phyloP scores from a whole-genome alignment of 2,113 vertebrate species.

The Anarhynchus alexandrinus region DNA sequence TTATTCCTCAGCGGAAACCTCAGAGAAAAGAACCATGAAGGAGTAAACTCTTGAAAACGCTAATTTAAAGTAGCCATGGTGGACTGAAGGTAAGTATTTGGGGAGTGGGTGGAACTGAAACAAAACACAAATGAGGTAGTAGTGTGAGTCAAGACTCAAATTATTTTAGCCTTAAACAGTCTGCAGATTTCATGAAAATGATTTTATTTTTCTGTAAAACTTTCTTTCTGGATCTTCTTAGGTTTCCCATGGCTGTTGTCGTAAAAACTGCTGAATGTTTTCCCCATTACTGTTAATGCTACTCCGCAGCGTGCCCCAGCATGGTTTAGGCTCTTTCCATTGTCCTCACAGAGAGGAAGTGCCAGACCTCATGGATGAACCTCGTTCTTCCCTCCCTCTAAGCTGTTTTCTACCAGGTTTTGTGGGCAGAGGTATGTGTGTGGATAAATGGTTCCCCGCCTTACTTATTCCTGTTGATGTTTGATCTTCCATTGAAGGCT shows the following conservation, averaged over 20 bases:
- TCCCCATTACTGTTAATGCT: neutral
- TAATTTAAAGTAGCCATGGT: neutral
- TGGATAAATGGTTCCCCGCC: neutral
- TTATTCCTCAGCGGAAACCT: neutral
- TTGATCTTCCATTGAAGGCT: neutral
- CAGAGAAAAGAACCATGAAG: neutral
- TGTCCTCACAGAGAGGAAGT: rapidly evolving
- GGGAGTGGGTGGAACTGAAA: neutral
- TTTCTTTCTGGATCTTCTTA: neutral
- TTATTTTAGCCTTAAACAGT: neutral
- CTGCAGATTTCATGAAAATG: neutral
- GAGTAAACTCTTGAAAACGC: neutral
- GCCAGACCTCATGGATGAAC: neutral
- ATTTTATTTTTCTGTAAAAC: neutral
- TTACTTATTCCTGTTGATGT: neutral
- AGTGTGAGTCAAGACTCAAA: neutral
- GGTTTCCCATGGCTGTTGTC: neutral
- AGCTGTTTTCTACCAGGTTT: neutral
- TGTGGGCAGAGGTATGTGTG: neutral
- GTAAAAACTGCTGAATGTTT: neutral
- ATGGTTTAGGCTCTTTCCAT: neutral
- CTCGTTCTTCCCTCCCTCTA: neutral
- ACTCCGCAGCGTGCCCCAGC: neutral
- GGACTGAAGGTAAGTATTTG: neutral
- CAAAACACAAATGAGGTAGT: neutral